These are phyloP conservation scores for Steromphala cineraria DNA, from an alignment of 2,888 invertebrate genomes.

Conservation along the genomic window DNA sequence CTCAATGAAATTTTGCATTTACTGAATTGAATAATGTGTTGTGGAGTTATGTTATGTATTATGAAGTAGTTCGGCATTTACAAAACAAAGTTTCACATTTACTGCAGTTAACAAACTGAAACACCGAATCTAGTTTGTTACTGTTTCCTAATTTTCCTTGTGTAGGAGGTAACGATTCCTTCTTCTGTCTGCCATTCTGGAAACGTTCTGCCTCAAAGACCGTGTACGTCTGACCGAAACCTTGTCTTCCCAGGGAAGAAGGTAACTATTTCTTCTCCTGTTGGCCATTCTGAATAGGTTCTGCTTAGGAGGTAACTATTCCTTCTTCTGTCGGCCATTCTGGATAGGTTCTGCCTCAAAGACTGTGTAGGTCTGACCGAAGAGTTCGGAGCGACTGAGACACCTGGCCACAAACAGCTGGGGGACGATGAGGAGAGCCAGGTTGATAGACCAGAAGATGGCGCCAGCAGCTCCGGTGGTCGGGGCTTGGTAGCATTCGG, in stretches of 20 bases:
- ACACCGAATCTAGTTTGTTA: no score
- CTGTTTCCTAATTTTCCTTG: no score
- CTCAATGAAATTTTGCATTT: no score
- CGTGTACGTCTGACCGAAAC: constrained; percentile 37
- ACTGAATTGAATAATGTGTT: no score
- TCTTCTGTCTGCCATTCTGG: neutral
- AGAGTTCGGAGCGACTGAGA: constrained; percentile 32
- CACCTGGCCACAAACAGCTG: constrained; percentile 62
- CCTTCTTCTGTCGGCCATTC: neutral
- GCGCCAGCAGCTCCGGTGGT: constrained; percentile 34
- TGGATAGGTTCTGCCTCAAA: constrained; percentile 30
- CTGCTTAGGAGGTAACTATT: constrained; percentile 29
- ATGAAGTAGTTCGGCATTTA: no score
- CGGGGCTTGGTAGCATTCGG: constrained; percentile 43
- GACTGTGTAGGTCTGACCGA: constrained; percentile 36
- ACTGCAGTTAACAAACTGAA: no score
- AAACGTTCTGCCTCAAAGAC: constrained; percentile 33
- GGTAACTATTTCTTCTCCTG: neutral
- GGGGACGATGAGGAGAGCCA: constrained; percentile 59
- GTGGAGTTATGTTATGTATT: no score
- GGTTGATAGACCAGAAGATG: constrained; percentile 60
- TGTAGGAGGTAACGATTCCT: neutral
- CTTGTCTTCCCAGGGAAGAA: constrained; percentile 26
- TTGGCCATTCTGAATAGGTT: neutral
- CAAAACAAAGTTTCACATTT: no score